Percentiles rank a stretch among this genome's conserved stretches.
Evolutionary conservation across 2,797 vertebrate species (phyloP).

Genomic region (Cyclura pinguis): DNA sequence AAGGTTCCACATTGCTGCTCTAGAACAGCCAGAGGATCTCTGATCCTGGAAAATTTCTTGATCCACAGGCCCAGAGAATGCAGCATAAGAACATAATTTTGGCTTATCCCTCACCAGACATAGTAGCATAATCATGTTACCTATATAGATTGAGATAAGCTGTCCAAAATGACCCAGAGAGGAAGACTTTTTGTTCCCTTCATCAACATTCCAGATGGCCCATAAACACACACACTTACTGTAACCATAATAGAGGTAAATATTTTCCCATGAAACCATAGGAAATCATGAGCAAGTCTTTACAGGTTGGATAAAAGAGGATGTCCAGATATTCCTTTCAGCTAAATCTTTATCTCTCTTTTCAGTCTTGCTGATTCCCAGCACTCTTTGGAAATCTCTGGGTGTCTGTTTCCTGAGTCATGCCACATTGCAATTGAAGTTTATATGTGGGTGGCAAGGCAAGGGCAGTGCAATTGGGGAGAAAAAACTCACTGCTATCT

Average conservation of each 20-base stretch:
- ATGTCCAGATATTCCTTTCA: constrained; percentile 52
- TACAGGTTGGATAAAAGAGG: constrained; percentile 54
- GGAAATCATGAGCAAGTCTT: constrained; percentile 54
- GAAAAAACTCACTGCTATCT: constrained; percentile 54
- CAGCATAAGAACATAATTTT: not conserved
- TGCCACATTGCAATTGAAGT: constrained; percentile 56
- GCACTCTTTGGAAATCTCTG: constrained; percentile 64
- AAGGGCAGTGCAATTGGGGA: constrained; percentile 30
- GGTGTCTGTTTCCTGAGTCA: constrained; percentile 74
- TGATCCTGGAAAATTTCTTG: not conserved
- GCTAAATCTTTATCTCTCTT: constrained; percentile 70
- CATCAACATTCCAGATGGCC: constrained; percentile 34
- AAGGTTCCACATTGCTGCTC: not conserved
- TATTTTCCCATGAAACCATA: constrained; percentile 59
- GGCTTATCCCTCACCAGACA: not conserved
- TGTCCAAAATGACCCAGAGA: not conserved
- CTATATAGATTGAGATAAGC: not conserved
- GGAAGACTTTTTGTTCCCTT: not conserved
- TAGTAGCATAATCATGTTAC: not conserved
- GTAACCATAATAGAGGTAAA: constrained; percentile 55
- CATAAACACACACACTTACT: not conserved
- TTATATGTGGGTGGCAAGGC: constrained; percentile 55
- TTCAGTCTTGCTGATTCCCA: constrained; percentile 62
- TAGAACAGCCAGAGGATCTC: not conserved
- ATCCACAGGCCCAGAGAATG: not conserved